Conservation (phyloP, 2,888 invertebrate species). For the Lottia gigantea region DNA sequence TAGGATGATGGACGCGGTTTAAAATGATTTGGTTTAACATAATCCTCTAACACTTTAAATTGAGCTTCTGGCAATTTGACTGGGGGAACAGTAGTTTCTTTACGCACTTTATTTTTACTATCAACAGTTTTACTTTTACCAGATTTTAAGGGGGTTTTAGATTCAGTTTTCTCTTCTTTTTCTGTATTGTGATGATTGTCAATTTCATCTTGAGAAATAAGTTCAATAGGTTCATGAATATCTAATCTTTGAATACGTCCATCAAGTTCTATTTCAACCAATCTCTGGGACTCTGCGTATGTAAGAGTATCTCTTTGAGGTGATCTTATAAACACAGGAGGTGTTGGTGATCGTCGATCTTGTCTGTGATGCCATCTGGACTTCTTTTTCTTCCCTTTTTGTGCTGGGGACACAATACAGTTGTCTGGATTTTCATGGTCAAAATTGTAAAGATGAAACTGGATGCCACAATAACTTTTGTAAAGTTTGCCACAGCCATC, state of each 20-base stretch:
- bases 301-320: conserved; percentile 77
- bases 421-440: conserved; percentile 79
- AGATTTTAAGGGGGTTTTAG: conserved; percentile 45
- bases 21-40: conserved; percentile 81
- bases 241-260: conserved; percentile 78
- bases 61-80: conserved; percentile 78
- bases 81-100: conserved; percentile 39
- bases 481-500: conserved; percentile 87
- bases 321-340: conserved; percentile 64
- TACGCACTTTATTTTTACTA: conserved; percentile 41
- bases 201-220: conserved; percentile 67
- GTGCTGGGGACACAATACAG: conserved; percentile 46
- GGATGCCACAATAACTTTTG: conserved; percentile 86
- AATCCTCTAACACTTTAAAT: conserved; percentile 78
- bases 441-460: conserved; percentile 86
- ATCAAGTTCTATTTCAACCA: conserved; percentile 88
- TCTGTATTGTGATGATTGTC: conserved; percentile 64
- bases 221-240: conserved; percentile 70
- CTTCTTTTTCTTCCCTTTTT: conserved; percentile 70
- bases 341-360: conserved; percentile 63
- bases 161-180: conserved; percentile 62
- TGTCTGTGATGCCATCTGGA: conserved; percentile 61
- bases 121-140: conserved; percentile 23
- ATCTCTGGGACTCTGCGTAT: conserved; percentile 85
- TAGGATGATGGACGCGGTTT: conserved; percentile 88